These are phyloP conservation scores for Lycocorax pyrrhopterus DNA, from an alignment of 2,113 vertebrate genomes.

Conservation along the genomic window DNA sequence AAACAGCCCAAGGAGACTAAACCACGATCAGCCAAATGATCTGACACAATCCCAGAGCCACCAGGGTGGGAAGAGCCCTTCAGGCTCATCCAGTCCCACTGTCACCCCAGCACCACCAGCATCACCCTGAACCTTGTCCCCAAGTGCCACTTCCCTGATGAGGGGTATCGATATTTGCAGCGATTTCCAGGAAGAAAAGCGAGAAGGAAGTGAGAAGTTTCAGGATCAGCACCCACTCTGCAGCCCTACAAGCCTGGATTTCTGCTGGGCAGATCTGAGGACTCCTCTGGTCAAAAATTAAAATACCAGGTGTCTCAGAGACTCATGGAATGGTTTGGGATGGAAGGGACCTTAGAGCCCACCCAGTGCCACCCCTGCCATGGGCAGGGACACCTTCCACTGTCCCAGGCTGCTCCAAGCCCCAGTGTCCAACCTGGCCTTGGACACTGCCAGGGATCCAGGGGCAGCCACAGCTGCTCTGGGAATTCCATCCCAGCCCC, in stretches of 20 bases:
- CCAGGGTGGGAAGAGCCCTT: neutral
- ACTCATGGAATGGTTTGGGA: neutral
- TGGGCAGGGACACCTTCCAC: neutral
- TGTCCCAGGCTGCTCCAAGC: neutral
- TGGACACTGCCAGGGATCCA: neutral
- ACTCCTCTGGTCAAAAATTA: neutral
- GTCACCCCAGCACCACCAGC: neutral
- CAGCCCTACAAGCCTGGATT: neutral
- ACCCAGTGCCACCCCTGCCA: neutral
- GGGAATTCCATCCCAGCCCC: neutral
- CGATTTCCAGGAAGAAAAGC: neutral
- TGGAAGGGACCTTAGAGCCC: fast-evolving
- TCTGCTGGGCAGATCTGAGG: neutral
- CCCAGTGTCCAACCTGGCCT: neutral
- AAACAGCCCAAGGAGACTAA: neutral
- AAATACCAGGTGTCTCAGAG: neutral
- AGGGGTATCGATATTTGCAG: neutral
- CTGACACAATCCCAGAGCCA: neutral
- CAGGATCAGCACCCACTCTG: neutral
- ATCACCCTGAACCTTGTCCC: neutral
- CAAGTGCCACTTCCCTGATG: neutral
- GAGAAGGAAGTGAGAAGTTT: neutral
- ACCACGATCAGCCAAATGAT: neutral
- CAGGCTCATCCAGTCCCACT: neutral
- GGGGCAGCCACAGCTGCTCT: neutral